A percentile compares a stretch with the other conserved stretches of the same genome.
These are phyloP conservation scores for Automeris io DNA, from an alignment of 2,888 invertebrate genomes.

Conservation along the genomic window DNA sequence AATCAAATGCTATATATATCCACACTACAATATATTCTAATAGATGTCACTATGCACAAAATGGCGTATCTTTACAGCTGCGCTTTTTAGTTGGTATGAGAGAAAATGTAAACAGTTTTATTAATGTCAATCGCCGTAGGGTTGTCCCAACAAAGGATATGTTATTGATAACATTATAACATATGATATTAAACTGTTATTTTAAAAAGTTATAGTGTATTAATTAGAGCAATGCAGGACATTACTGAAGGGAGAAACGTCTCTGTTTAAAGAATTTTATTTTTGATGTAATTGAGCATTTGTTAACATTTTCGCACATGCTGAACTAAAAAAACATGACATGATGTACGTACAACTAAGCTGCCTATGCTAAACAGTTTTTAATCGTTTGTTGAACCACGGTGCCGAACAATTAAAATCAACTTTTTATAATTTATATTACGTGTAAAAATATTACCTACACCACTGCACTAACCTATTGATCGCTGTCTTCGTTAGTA, in stretches of 20 bases:
- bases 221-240: no score
- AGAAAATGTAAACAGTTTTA: neutral
- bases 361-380: neutral
- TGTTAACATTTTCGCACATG: neutral
- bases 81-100: constrained; percentile 19
- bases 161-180: no score
- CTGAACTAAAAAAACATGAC: neutral
- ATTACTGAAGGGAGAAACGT: no score
- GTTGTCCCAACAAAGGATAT: no score
- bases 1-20: constrained; percentile 27
- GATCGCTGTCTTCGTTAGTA: constrained; percentile 14
- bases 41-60: constrained; percentile 29
- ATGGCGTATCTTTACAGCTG: constrained; percentile 31
- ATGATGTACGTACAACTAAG: neutral
- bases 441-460: constrained; percentile 5
- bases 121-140: no score
- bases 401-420: constrained; percentile 4
- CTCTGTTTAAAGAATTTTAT: no score
- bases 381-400: neutral
- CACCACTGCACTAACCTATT: constrained; percentile 8
- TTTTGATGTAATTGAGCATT: no score
- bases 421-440: constrained; percentile 4
- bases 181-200: no score
- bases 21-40: constrained; percentile 23
- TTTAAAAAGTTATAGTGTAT: no score